A percentile compares a stretch with the other conserved stretches of the same genome.
Conservation (phyloP, 2,113 vertebrate genomes). For the Castor canadensis region DNA sequence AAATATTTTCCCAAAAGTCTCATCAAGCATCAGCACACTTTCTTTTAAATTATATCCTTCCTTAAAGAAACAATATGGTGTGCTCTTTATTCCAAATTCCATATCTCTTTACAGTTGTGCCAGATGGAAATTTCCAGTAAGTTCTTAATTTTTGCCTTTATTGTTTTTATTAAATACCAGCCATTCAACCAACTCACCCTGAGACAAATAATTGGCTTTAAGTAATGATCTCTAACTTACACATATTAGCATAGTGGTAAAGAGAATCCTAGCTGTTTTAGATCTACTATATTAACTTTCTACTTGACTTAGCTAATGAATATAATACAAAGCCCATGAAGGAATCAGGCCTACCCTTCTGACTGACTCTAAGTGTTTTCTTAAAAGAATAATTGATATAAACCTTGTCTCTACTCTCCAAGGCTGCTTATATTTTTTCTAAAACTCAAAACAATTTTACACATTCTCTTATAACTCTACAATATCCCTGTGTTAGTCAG, state of each 20-base stretch:
- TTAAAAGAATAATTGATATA: neutral
- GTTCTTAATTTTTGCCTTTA: conserved; percentile 4
- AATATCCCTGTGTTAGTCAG: neutral
- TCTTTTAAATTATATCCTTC: neutral
- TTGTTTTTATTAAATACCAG: conserved; percentile 33
- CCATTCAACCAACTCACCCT: neutral
- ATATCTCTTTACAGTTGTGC: neutral
- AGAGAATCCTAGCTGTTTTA: neutral
- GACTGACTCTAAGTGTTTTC: neutral
- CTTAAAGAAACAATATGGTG: neutral
- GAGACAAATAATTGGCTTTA: conserved; percentile 42
- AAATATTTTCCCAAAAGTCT: conserved; percentile 40
- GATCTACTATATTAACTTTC: neutral
- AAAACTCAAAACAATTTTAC: neutral
- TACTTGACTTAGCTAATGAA: neutral
- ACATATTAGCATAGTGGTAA: neutral
- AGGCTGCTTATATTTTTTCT: neutral
- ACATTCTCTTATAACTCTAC: neutral
- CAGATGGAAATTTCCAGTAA: conserved; percentile 31
- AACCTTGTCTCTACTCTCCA: neutral
- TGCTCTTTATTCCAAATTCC: neutral
- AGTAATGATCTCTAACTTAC: conserved; percentile 37
- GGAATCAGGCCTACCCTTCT: neutral
- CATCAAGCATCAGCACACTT: neutral
- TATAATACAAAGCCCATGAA: neutral